These are phyloP conservation scores for Pseudochirops corinnae DNA, from an alignment of 2,797 vertebrate species.

Conservation along the genomic window DNA sequence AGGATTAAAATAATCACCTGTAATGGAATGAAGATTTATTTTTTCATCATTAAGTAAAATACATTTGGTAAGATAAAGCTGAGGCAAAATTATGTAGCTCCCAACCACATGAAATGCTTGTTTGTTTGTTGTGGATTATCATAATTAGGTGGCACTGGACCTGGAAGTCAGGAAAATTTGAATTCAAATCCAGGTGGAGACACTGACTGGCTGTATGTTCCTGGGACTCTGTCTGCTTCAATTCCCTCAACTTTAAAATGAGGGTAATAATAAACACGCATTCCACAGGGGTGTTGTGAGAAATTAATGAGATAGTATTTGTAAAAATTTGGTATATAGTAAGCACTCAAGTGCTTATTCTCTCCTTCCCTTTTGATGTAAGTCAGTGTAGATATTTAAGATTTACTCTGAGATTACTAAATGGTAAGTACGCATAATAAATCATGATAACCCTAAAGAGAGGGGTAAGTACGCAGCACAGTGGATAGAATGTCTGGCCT, in stretches of 20 bases:
- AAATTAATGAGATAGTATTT: background rate
- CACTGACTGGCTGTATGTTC: background rate
- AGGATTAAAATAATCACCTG: background rate
- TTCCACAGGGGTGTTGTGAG: background rate
- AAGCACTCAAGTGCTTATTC: background rate
- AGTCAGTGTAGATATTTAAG: background rate
- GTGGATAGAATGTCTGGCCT: background rate
- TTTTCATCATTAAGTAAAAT: background rate
- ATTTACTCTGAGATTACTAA: background rate
- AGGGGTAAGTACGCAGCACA: background rate
- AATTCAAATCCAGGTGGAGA: background rate
- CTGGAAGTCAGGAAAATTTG: background rate
- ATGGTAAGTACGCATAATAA: background rate
- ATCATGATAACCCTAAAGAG: background rate
- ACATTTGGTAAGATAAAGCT: background rate
- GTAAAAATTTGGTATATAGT: background rate
- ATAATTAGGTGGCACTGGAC: background rate
- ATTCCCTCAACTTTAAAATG: background rate
- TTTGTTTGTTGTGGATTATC: background rate
- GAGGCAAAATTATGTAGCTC: background rate
- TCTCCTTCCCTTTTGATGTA: background rate
- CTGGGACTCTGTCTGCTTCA: background rate
- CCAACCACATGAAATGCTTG: background rate
- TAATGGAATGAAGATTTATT: background rate
- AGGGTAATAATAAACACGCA: background rate